These are phyloP conservation scores for Tachysurus vachellii DNA, from an alignment of 2,113 vertebrate genomes.

Conservation along the genomic window DNA sequence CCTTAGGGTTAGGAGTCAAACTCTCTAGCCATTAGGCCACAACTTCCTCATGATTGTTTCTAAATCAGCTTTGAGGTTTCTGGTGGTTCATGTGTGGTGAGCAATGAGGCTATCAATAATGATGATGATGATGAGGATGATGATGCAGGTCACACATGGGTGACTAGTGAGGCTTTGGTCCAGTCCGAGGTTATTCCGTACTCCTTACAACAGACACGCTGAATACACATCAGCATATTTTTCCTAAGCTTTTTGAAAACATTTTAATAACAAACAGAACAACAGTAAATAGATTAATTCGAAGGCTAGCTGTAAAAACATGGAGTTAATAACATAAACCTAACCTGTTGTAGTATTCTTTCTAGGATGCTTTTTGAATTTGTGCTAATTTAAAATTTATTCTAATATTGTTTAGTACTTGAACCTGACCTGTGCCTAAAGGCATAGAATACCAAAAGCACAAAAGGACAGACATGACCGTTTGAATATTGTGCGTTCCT, in stretches of 20 bases:
- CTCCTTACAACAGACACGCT: background rate
- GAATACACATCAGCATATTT: background rate
- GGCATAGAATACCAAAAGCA: background rate
- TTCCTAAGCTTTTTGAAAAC: background rate
- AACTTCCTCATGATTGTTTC: too few species aligned
- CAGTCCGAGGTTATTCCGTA: background rate
- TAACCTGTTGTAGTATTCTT: background rate
- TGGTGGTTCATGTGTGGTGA: background rate
- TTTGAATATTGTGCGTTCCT: background rate
- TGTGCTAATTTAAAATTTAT: background rate
- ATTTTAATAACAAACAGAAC: background rate
- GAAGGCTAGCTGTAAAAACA: background rate
- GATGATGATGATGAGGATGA: background rate
- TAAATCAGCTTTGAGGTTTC: background rate
- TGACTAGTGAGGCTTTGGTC: background rate
- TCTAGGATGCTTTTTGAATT: background rate
- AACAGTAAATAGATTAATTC: background rate
- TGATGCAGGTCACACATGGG: background rate
- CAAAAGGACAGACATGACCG: background rate
- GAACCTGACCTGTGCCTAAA: background rate
- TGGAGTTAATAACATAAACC: background rate
- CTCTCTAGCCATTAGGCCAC: too few species aligned
- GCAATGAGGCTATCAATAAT: background rate
- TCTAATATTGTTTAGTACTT: background rate
- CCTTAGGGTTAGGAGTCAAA: too few species aligned